Evolutionary conservation across 2,113 vertebrate genomes (phyloP).

Genomic region (Cromileptes altivelis): DNA sequence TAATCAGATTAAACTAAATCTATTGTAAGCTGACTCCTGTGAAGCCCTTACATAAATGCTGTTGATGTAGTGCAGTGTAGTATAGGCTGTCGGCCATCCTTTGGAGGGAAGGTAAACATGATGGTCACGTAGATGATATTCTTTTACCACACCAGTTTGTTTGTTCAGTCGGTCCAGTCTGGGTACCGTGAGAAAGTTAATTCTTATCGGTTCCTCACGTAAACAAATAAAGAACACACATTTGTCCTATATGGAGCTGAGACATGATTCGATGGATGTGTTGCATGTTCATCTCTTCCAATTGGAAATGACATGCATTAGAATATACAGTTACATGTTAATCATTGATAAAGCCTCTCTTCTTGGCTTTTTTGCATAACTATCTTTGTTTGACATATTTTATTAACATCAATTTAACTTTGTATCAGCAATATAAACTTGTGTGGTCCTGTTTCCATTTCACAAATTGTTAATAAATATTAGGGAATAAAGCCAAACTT

Average conservation of each 20-base stretch:
- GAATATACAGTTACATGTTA: not conserved
- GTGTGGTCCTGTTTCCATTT: not conserved
- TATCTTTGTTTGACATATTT: not conserved
- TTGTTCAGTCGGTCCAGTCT: constrained; percentile 49
- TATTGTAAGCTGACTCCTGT: not conserved
- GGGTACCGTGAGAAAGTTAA: constrained; percentile 54
- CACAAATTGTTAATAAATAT: not conserved
- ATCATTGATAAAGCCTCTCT: not conserved
- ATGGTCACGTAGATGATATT: constrained; percentile 51
- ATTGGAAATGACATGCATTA: not conserved
- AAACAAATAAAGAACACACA: constrained; percentile 14
- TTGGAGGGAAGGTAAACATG: constrained; percentile 42
- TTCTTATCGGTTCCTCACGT: constrained; percentile 1
- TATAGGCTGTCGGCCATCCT: constrained; percentile 17
- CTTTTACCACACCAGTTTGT: constrained; percentile 62
- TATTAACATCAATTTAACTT: not conserved
- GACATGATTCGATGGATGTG: not conserved
- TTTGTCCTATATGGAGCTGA: not conserved
- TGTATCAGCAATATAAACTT: too few relatives aligned
- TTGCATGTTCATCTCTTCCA: not conserved
- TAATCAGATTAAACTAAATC: constrained; percentile 22
- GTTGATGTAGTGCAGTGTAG: not conserved
- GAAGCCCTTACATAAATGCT: not conserved
- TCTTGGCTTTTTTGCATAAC: not conserved
- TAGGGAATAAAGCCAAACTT: not conserved